These are phyloP conservation scores for Listronotus oregonensis DNA, from an alignment of 1,140 invertebrate genomes.

Conservation along the genomic window DNA sequence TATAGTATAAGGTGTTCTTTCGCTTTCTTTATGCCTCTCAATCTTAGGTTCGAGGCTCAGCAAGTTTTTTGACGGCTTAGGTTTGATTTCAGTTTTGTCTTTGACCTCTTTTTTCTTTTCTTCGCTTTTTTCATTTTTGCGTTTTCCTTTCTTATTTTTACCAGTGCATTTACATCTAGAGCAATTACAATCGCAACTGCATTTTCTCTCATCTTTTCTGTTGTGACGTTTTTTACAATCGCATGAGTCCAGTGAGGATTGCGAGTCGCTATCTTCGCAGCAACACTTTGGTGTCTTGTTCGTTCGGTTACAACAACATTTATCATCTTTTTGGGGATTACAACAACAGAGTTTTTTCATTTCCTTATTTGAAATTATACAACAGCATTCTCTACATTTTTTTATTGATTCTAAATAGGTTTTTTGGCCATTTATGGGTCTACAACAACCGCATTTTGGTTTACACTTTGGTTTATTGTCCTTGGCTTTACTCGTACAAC, in stretches of 20 bases:
- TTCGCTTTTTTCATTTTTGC: neutral
- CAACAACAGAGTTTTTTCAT: neutral
- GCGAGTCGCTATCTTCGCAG: neutral
- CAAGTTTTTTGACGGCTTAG: constrained; percentile 27
- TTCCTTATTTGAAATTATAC: neutral
- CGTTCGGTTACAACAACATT: neutral
- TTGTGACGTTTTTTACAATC: neutral
- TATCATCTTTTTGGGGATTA: neutral
- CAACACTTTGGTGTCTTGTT: neutral
- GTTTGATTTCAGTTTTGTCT: neutral
- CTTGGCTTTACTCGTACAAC: neutral
- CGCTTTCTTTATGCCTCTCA: constrained; percentile 1
- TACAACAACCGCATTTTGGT: neutral
- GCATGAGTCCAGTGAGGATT: neutral
- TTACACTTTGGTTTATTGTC: neutral
- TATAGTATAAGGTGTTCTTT: constrained; percentile 7
- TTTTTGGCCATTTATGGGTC: neutral
- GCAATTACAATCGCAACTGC: constrained; percentile 9
- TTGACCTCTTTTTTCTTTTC: neutral
- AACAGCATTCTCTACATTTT: constrained; percentile 1
- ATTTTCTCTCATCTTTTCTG: neutral
- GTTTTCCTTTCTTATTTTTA: neutral
- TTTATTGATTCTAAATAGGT: constrained; percentile 6
- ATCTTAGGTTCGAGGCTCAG: constrained; percentile 4
- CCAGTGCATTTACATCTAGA: constrained; percentile 4